Evolutionary conservation across 2,113 vertebrate genomes (phyloP).

Genomic region (Rhynchomys soricoides): DNA sequence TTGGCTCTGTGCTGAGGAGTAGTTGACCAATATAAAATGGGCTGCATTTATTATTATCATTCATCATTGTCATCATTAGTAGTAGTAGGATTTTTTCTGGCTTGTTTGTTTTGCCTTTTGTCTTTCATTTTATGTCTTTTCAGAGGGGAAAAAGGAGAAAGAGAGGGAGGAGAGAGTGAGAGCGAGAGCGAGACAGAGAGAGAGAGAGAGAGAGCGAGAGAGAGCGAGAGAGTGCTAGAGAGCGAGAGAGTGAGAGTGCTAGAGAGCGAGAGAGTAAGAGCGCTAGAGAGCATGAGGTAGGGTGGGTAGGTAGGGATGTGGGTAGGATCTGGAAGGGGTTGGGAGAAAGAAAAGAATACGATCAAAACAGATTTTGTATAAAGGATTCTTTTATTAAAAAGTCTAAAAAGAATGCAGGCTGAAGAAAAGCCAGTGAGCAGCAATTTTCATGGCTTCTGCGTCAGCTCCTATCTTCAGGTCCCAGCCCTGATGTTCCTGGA

Average conservation of each 20-base stretch:
- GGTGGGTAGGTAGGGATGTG: not conserved
- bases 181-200: not conserved
- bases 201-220: not conserved
- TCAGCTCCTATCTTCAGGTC: not conserved
- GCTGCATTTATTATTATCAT: not conserved
- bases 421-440: not conserved
- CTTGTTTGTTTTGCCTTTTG: not conserved
- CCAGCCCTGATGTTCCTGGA: not conserved
- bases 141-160: not conserved
- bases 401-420: not conserved
- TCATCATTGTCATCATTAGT: not conserved
- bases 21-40: not conserved
- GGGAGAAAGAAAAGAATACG: not conserved
- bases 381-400: not conserved
- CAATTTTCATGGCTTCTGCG: not conserved
- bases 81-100: not conserved
- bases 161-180: not conserved
- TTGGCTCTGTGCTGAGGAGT: not conserved
- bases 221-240: not conserved
- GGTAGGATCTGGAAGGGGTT: not conserved
- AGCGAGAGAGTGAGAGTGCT: too few relatives aligned
- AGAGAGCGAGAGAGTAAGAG: not conserved
- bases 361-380: not conserved
- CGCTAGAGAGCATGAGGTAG: not conserved
- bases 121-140: not conserved